Percentiles rank a stretch among this genome's conserved stretches.
Evolutionary conservation across 2,797 vertebrate genomes (phyloP).

Genomic region (Notamacropus eugenii): DNA sequence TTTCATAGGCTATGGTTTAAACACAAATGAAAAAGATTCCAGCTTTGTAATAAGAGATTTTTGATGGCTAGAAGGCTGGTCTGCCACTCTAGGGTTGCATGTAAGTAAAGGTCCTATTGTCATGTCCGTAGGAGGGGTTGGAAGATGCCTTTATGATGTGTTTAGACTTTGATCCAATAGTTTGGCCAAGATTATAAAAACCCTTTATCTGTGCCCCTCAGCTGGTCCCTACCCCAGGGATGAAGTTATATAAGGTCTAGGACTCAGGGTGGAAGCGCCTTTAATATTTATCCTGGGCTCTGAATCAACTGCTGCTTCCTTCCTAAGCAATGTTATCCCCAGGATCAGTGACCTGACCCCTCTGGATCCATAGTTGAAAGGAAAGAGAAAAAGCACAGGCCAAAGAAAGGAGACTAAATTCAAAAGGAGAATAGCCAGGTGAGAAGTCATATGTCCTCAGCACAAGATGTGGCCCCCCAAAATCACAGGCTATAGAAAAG

Average conservation of each 20-base stretch:
- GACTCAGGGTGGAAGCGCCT: neutral
- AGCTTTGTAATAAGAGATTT: slow-evolving; percentile 50
- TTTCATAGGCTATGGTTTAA: slow-evolving; percentile 65
- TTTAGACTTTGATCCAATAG: slow-evolving; percentile 51
- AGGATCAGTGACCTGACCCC: neutral
- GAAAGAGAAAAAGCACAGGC: neutral
- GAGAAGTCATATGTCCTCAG: neutral
- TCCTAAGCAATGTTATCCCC: slow-evolving; percentile 19
- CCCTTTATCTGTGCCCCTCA: slow-evolving; percentile 33
- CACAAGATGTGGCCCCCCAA: neutral
- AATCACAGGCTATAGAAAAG: neutral
- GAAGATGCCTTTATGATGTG: slow-evolving; percentile 48
- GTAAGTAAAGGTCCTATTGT: slow-evolving; percentile 2
- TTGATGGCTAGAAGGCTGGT: slow-evolving; percentile 22
- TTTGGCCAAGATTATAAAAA: neutral
- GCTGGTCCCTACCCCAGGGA: slow-evolving; percentile 25
- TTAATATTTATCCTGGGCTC: slow-evolving; percentile 33
- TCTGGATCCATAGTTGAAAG: slow-evolving; percentile 9
- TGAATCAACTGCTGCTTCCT: neutral
- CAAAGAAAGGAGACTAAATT: neutral
- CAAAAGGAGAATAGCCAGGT: neutral
- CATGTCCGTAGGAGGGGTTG: slow-evolving; percentile 52
- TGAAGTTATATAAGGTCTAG: neutral
- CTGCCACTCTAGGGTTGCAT: neutral
- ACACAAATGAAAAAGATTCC: slow-evolving; percentile 66